phyloP scores from a whole-genome alignment of 2,797 vertebrate genomes.

The Enteromius trimaculatus region DNA sequence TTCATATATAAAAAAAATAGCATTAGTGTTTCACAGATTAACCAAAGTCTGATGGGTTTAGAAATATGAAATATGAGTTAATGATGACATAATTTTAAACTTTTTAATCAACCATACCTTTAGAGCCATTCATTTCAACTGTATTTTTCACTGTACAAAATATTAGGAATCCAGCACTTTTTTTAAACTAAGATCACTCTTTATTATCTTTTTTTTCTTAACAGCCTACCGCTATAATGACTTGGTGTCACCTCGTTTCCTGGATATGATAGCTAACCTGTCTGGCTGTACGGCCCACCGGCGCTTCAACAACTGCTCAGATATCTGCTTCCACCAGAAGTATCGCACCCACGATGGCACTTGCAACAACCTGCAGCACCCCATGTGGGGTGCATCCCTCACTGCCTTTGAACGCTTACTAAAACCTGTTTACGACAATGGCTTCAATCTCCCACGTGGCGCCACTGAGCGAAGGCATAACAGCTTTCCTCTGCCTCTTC shows the following conservation, averaged over 20 bases:
- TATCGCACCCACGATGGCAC: slow-evolving; percentile 95
- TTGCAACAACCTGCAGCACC: slow-evolving; percentile 97
- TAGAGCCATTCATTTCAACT: background rate
- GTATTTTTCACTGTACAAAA: background rate
- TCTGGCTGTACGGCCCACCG: slow-evolving; percentile 96
- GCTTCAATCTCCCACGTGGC: slow-evolving; percentile 93
- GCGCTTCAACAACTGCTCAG: slow-evolving; percentile 94
- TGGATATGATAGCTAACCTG: slow-evolving; percentile 95
- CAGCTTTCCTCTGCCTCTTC: slow-evolving; percentile 86
- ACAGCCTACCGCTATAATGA: slow-evolving; percentile 97
- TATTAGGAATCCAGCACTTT: background rate
- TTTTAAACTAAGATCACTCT: background rate
- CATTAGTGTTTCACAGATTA: background rate
- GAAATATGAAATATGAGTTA: background rate
- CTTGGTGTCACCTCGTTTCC: slow-evolving; percentile 93
- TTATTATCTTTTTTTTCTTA: background rate
- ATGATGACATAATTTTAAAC: background rate
- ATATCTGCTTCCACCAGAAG: slow-evolving; percentile 98
- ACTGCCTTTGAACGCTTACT: slow-evolving; percentile 94
- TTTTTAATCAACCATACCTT: background rate
- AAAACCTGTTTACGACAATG: slow-evolving; percentile 94
- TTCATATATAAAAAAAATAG: background rate
- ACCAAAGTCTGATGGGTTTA: background rate
- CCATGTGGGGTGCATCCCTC: slow-evolving; percentile 97
- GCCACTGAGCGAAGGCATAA: slow-evolving; percentile 81